phyloP scores from a whole-genome alignment of 2,113 vertebrate genomes.

The Raja brachyura region DNA sequence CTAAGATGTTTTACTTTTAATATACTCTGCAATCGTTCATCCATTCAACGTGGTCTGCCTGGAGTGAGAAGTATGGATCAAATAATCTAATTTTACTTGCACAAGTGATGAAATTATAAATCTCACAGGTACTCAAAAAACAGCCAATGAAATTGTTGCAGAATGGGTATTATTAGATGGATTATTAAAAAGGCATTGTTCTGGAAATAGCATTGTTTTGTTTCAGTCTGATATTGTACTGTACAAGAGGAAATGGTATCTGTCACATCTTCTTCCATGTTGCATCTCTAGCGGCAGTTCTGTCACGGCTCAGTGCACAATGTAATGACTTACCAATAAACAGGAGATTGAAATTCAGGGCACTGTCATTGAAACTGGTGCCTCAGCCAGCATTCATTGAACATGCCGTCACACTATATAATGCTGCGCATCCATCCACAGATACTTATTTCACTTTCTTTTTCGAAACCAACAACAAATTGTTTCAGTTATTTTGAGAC shows the following conservation, averaged over 20 bases:
- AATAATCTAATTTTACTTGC: neutral
- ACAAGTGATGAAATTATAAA: neutral
- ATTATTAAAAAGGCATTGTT: neutral
- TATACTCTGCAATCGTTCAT: neutral
- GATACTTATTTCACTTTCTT: neutral
- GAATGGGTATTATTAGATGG: neutral
- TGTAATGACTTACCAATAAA: conserved; percentile 22
- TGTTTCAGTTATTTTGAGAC: conserved; percentile 9
- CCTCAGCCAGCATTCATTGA: neutral
- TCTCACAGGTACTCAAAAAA: neutral
- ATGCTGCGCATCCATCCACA: neutral
- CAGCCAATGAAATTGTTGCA: neutral
- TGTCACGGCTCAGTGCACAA: conserved; percentile 19
- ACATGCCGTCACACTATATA: neutral
- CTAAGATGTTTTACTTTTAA: neutral
- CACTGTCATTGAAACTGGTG: conserved; percentile 22
- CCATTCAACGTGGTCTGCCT: neutral
- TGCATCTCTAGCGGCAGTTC: neutral
- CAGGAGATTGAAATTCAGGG: conserved; percentile 19
- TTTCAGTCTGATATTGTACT: conserved; percentile 3
- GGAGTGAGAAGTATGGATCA: neutral
- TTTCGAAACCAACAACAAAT: neutral
- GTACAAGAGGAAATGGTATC: conserved; percentile 14
- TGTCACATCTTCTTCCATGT: conserved; percentile 13
- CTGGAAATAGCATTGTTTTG: neutral